Evolutionary conservation across 2,797 vertebrate species (phyloP).

Genomic region (Acomys russatus): DNA sequence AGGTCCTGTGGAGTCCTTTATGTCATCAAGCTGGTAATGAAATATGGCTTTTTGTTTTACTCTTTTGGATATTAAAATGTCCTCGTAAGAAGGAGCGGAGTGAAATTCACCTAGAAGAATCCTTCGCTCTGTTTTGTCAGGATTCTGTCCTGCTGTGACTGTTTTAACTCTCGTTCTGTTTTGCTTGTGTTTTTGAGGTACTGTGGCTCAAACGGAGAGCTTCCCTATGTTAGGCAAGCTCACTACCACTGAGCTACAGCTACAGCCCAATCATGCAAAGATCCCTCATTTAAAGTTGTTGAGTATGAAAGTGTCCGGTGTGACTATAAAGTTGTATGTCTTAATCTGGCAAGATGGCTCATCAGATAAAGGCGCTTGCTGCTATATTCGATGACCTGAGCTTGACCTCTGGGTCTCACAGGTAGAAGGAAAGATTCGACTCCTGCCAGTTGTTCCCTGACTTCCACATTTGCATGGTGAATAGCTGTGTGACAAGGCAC

Average conservation of each 20-base stretch:
- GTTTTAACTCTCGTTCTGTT: neutral
- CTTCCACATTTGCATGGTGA: neutral
- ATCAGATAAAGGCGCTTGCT: neutral
- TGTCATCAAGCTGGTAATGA: conserved; percentile 16
- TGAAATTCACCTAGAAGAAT: neutral
- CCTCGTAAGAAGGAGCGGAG: neutral
- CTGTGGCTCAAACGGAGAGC: neutral
- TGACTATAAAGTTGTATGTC: neutral
- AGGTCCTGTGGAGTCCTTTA: neutral
- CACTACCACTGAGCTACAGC: neutral
- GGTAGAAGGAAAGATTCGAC: neutral
- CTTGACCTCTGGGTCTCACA: neutral
- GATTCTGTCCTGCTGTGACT: neutral
- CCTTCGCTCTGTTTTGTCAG: neutral
- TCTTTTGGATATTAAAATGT: conserved; percentile 46
- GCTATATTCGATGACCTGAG: neutral
- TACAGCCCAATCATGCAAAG: neutral
- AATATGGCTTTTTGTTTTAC: conserved; percentile 45
- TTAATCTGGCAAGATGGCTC: neutral
- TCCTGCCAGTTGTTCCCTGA: neutral
- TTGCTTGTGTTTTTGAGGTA: neutral
- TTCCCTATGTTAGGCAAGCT: neutral
- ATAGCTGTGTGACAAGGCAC: neutral
- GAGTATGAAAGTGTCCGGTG: neutral
- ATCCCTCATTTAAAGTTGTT: conserved; percentile 51